These are phyloP conservation scores for Enhydra lutris DNA, from an alignment of 2,113 vertebrate species.

Conservation along the genomic window DNA sequence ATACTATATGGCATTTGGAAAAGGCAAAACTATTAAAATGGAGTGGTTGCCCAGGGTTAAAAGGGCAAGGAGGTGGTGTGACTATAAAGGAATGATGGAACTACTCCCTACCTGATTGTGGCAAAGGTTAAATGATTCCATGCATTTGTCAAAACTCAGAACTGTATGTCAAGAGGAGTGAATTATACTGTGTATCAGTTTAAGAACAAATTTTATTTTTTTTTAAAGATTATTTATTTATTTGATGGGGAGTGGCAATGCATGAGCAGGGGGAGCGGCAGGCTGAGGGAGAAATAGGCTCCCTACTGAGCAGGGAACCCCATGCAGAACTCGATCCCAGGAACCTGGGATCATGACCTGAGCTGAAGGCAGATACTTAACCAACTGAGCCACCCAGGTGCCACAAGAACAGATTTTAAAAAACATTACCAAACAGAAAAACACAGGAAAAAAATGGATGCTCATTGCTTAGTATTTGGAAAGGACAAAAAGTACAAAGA, in stretches of 20 bases:
- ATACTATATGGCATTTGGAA: neutral
- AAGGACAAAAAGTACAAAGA: neutral
- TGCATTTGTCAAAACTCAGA: neutral
- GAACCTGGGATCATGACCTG: too few relatives aligned
- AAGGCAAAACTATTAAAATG: neutral
- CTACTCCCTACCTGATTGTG: neutral
- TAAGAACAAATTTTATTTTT: neutral
- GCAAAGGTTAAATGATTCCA: neutral
- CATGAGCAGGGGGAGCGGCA: too few relatives aligned
- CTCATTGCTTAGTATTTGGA: neutral
- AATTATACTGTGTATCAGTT: neutral
- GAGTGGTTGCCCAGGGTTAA: neutral
- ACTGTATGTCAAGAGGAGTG: neutral
- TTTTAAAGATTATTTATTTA: too few relatives aligned
- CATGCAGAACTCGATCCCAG: too few relatives aligned
- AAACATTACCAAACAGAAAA: neutral
- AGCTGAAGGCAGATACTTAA: too few relatives aligned
- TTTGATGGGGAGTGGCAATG: too few relatives aligned
- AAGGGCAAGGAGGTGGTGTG: neutral
- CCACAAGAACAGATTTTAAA: neutral
- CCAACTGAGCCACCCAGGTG: too few relatives aligned
- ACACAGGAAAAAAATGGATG: neutral
- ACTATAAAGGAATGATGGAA: neutral
- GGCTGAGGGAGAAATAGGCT: too few relatives aligned
- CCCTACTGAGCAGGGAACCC: too few relatives aligned